phyloP scores from a whole-genome alignment of 2,113 vertebrate species.

The Mormyrus lacerda region DNA sequence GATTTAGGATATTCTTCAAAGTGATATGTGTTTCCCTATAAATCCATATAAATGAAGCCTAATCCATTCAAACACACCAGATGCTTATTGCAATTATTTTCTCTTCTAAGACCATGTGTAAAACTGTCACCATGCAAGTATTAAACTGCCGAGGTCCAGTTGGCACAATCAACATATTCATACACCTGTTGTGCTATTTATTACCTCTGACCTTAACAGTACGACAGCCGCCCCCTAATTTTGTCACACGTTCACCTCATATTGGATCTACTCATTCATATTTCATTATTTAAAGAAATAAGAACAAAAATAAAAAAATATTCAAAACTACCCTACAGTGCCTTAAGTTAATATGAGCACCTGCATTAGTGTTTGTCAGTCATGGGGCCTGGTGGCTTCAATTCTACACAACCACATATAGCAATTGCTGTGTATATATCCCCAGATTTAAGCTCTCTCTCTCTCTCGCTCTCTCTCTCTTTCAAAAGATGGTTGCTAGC shows the following conservation, averaged over 20 bases:
- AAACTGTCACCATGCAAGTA: background rate
- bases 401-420: background rate
- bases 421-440: background rate
- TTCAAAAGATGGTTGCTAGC: background rate
- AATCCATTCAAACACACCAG: background rate
- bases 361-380: background rate
- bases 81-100: background rate
- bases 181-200: background rate
- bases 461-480: background rate
- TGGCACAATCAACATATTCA: background rate
- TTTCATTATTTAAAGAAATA: background rate
- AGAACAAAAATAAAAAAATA: background rate
- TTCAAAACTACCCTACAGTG: background rate
- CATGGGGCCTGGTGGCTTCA: background rate
- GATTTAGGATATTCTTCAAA: background rate
- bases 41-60: background rate
- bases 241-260: background rate
- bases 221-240: background rate
- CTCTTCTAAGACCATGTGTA: background rate
- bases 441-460: background rate
- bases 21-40: background rate
- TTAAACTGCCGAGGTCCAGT: background rate
- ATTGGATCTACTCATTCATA: background rate
- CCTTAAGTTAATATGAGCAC: background rate
- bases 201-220: background rate